Conservation (phyloP, 2,113 vertebrate species). For the Tyto alba region DNA sequence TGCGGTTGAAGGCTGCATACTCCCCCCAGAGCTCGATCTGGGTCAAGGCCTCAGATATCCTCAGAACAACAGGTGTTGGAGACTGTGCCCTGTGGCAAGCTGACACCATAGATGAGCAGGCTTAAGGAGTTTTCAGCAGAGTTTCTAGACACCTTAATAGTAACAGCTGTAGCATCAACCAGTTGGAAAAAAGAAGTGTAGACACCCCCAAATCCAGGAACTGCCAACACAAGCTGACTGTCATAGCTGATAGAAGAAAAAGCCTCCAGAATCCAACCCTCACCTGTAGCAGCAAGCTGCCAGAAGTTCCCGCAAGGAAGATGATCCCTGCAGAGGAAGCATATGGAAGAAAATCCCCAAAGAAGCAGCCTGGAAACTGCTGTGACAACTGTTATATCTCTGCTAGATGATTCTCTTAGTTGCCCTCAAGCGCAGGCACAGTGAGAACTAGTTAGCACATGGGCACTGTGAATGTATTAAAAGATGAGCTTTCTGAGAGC, state of each 20-base stretch:
- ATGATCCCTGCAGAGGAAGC: background rate
- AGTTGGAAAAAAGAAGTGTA: background rate
- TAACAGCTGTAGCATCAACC: background rate
- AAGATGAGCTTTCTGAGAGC: background rate
- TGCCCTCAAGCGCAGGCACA: background rate
- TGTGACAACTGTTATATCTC: slow-evolving; percentile 6
- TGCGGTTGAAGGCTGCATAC: background rate
- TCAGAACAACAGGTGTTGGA: background rate
- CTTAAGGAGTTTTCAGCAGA: background rate
- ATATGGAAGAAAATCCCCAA: slow-evolving; percentile 24
- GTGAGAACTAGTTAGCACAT: background rate
- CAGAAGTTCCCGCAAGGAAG: background rate
- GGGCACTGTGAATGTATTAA: background rate
- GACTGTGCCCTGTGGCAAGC: background rate
- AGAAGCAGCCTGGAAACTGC: background rate
- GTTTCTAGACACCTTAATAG: background rate
- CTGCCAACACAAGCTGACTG: background rate
- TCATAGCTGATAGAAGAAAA: background rate
- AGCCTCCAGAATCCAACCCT: background rate
- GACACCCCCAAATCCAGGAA: background rate
- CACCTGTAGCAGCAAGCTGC: background rate
- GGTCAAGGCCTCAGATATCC: background rate
- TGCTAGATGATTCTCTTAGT: background rate
- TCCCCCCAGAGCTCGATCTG: background rate
- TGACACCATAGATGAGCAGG: background rate